phyloP scores from a whole-genome alignment of 35 echinoderm and acorn worm genomes.

The Antedon bifida region DNA sequence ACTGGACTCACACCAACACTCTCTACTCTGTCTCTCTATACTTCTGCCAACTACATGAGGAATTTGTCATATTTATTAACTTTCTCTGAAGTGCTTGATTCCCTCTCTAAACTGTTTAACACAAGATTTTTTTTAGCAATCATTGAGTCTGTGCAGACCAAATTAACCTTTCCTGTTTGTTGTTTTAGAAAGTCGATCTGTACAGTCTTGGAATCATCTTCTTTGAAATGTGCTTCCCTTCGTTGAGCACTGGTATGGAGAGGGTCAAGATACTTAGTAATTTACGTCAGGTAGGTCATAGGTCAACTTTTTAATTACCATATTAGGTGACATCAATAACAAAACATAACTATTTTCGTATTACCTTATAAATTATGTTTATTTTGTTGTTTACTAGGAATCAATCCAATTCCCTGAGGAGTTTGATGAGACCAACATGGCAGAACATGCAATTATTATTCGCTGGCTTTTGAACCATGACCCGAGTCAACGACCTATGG shows the following conservation, averaged over 20 bases:
- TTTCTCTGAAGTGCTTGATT: too few relatives aligned
- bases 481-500: conserved; percentile 56
- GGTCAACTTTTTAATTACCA: not conserved
- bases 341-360: too few relatives aligned
- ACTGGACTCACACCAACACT: too few relatives aligned
- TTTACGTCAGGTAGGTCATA: conserved; percentile 55
- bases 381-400: too few relatives aligned
- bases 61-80: too few relatives aligned
- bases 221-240: conserved; percentile 89
- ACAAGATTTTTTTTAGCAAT: too few relatives aligned
- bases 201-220: conserved; percentile 97
- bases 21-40: too few relatives aligned
- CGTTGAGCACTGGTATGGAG: conserved; percentile 71
- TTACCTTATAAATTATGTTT: too few relatives aligned
- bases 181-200: conserved; percentile 80
- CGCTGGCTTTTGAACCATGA: conserved; percentile 89
- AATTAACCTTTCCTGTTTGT: too few relatives aligned
- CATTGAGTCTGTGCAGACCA: too few relatives aligned
- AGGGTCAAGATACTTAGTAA: conserved; percentile 59
- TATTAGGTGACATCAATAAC: not conserved
- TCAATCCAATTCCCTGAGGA: conserved; percentile 73
- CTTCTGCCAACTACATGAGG: too few relatives aligned
- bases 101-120: too few relatives aligned
- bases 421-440: conserved; percentile 37
- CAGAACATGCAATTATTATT: conserved; percentile 35